Evolutionary conservation across 2,888 invertebrate genomes (phyloP).

Genomic region (Agrenia bidenticulata): DNA sequence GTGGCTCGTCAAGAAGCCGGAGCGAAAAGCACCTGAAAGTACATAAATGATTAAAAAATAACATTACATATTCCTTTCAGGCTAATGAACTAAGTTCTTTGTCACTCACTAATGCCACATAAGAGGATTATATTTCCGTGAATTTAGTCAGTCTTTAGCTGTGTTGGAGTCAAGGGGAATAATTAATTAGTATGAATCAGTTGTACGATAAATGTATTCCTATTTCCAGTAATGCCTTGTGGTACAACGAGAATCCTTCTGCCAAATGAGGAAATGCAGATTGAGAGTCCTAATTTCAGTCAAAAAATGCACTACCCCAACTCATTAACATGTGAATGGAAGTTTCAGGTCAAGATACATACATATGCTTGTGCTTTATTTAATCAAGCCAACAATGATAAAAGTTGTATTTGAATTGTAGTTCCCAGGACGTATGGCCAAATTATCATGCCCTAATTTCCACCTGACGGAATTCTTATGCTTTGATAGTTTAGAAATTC

Average conservation of each 20-base stretch:
- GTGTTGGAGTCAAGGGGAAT: no score
- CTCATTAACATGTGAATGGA: slow-evolving; percentile 42
- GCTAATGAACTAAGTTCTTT: slow-evolving; percentile 4
- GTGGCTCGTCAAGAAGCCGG: not conserved
- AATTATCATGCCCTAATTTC: slow-evolving; percentile 37
- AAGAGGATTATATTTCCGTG: no score
- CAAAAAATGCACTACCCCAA: slow-evolving; percentile 42
- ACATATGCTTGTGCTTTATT: slow-evolving; percentile 17
- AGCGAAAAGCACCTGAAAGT: slow-evolving; percentile 16
- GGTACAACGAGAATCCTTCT: slow-evolving; percentile 25
- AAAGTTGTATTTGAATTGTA: not conserved
- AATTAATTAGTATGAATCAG: no score
- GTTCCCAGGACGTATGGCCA: slow-evolving; percentile 13
- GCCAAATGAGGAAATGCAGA: slow-evolving; percentile 38
- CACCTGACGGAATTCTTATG: slow-evolving; percentile 45
- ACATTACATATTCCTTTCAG: slow-evolving; percentile 6
- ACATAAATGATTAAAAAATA: no score
- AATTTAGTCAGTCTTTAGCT: no score
- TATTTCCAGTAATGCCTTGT: slow-evolving; percentile 35
- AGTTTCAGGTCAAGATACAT: slow-evolving; percentile 37
- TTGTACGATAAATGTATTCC: not conserved
- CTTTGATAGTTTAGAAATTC: slow-evolving; percentile 38
- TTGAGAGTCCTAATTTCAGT: slow-evolving; percentile 48
- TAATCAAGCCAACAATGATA: not conserved
- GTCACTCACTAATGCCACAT: no score